A percentile compares a stretch with the other conserved stretches of the same genome.
phyloP scores from a whole-genome alignment of 2,797 vertebrate species.

The Alca torda region DNA sequence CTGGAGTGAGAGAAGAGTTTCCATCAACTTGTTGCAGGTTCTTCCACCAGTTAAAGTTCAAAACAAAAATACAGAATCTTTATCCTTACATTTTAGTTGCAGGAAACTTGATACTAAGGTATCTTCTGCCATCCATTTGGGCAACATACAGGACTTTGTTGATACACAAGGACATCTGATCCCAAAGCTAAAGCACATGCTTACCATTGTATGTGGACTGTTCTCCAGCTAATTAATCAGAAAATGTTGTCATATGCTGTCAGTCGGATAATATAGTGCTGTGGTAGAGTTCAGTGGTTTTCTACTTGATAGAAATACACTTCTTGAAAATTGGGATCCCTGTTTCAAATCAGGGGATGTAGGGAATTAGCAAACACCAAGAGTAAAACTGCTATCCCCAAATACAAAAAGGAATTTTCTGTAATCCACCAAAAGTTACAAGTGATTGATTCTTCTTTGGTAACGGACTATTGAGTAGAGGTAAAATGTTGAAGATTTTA shows the following conservation, averaged over 20 bases:
- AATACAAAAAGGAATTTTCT: neutral
- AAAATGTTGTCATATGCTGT: neutral
- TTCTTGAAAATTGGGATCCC: neutral
- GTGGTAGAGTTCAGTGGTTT: neutral
- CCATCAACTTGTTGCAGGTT: neutral
- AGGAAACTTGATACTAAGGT: neutral
- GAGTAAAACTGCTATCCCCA: neutral
- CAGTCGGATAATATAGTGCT: neutral
- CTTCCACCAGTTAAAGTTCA: neutral
- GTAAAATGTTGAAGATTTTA: neutral
- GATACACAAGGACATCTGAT: neutral
- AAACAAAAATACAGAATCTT: neutral
- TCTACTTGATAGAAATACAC: neutral
- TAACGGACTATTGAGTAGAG: neutral
- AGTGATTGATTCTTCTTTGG: neutral
- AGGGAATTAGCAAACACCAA: neutral
- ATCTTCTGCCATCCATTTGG: neutral
- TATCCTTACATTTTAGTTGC: neutral
- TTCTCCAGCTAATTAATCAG: neutral
- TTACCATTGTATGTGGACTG: neutral
- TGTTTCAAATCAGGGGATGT: neutral
- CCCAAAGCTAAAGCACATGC: neutral
- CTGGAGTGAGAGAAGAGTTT: neutral
- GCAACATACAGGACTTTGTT: neutral
- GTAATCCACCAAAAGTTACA: neutral